Evolutionary conservation across 2,113 vertebrate species (phyloP).

Genomic region (Myanophis thanlyinensis): DNA sequence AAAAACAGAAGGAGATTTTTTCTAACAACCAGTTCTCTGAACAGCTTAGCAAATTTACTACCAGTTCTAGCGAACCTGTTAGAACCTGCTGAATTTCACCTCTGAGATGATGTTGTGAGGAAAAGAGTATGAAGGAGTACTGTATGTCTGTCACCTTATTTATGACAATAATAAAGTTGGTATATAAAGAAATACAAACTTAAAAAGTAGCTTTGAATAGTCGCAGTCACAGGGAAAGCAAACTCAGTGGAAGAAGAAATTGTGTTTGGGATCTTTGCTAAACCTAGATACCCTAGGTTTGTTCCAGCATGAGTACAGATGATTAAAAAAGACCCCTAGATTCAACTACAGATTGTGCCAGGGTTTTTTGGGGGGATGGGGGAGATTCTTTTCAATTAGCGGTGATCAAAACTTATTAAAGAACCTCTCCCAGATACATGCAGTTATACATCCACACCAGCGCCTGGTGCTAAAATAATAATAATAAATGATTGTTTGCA

Average conservation of each 20-base stretch:
- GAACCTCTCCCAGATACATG: not conserved
- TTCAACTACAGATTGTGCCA: not conserved
- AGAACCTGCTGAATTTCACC: too few relatives aligned
- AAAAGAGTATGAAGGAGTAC: not conserved
- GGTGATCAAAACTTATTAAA: not conserved
- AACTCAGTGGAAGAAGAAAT: not conserved
- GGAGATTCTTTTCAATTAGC: not conserved
- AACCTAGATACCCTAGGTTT: not conserved
- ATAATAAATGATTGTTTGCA: not conserved
- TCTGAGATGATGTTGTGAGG: not conserved
- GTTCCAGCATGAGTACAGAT: not conserved
- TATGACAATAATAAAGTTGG: not conserved
- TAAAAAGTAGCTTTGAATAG: not conserved
- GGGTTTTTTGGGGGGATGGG: not conserved
- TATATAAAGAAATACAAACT: not conserved
- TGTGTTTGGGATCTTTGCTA: not conserved
- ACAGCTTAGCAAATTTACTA: too few relatives aligned
- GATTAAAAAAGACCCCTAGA: not conserved
- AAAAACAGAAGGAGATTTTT: too few relatives aligned
- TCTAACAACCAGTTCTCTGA: too few relatives aligned
- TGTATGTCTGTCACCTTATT: not conserved
- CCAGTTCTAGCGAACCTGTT: too few relatives aligned
- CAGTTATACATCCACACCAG: not conserved
- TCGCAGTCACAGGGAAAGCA: not conserved
- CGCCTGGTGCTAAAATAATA: not conserved